Conservation (phyloP, 1,140 invertebrate species). For the Cydia amplana region DNA sequence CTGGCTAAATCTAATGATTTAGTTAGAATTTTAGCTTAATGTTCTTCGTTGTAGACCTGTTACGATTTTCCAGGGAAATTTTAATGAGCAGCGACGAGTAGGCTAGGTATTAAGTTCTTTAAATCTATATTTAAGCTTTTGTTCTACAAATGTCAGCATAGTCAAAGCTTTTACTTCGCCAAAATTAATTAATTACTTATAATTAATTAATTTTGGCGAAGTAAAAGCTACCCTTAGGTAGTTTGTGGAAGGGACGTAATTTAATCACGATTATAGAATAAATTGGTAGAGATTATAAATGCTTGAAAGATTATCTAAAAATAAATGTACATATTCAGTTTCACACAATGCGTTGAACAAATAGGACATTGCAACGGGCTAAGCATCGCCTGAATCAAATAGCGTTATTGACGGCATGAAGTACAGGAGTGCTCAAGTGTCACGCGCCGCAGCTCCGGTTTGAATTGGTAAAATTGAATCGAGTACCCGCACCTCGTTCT, state of each 20-base stretch:
- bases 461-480: constrained; percentile 24
- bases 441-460: constrained; percentile 12
- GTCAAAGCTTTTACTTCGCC: neutral
- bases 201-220: no score
- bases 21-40: no score
- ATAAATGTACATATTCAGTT: neutral
- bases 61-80: neutral
- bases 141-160: neutral
- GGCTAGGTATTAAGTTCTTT: neutral
- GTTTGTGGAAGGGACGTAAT: neutral
- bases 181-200: neutral
- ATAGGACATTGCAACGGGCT: neutral
- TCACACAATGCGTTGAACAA: no score
- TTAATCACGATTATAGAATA: neutral
- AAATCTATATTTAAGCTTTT: constrained; percentile 3
- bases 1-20: no score
- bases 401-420: constrained; percentile 5
- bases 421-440: constrained; percentile 22
- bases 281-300: no score
- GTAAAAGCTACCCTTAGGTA: no score
- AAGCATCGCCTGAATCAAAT: neutral
- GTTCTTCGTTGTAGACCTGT: neutral
- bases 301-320: neutral
- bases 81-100: neutral
- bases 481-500: constrained; percentile 20